phyloP scores from a whole-genome alignment of 2,888 invertebrate genomes.

The Himalopsyche anomala region DNA sequence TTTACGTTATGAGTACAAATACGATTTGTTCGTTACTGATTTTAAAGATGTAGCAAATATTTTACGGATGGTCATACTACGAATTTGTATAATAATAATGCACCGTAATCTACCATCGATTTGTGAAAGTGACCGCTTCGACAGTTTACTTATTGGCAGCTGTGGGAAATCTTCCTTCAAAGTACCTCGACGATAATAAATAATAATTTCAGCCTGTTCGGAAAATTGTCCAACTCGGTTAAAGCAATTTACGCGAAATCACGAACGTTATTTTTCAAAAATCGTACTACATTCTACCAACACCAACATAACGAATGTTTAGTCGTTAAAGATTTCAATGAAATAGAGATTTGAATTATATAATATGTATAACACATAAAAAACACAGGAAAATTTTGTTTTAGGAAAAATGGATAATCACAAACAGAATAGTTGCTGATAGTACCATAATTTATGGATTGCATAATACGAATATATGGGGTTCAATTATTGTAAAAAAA shows the following conservation, averaged over 20 bases:
- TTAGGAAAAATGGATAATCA: no score
- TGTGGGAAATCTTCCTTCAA: slow-evolving; percentile 41
- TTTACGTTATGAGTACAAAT: no score
- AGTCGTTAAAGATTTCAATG: no score
- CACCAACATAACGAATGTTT: no score
- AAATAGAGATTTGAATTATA: no score
- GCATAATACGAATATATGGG: no score
- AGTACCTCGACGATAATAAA: slow-evolving; percentile 2
- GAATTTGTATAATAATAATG: slow-evolving; percentile 30
- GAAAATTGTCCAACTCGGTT: slow-evolving; percentile 35
- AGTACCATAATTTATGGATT: no score
- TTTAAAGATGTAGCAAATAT: not conserved
- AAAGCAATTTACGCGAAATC: slow-evolving; percentile 31
- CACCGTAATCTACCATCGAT: slow-evolving; percentile 31
- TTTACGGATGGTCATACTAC: not conserved
- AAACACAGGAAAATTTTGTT: no score
- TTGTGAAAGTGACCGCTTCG: slow-evolving; percentile 40
- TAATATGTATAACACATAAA: no score
- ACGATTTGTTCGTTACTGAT: no score
- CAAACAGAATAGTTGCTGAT: no score
- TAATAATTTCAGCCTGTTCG: slow-evolving; percentile 22
- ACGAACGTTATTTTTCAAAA: slow-evolving; percentile 11
- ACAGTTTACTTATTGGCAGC: slow-evolving; percentile 37
- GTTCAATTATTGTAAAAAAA: no score
- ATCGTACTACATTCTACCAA: not conserved